phyloP scores from a whole-genome alignment of 2,797 vertebrate genomes.

The Hypotaenidia philippensis region DNA sequence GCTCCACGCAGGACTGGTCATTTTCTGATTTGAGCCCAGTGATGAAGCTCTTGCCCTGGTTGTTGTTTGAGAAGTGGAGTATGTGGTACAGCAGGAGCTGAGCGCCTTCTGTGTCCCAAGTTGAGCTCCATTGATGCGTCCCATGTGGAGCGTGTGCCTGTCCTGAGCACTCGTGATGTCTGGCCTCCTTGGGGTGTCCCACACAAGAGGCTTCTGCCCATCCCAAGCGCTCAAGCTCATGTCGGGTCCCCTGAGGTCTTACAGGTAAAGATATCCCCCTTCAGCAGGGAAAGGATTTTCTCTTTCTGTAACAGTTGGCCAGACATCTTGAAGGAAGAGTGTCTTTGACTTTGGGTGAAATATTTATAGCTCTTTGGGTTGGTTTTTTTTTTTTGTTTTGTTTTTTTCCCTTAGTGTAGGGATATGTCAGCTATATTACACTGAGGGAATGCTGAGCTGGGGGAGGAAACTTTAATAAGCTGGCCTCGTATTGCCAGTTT shows the following conservation, averaged over 20 bases:
- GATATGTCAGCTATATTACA: neutral
- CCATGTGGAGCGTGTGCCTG: neutral
- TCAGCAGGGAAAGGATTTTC: neutral
- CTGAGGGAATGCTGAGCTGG: neutral
- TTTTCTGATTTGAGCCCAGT: constrained; percentile 5
- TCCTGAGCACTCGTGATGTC: accelerated
- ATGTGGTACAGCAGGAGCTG: accelerated
- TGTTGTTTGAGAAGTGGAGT: neutral
- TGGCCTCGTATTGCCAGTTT: constrained; percentile 46
- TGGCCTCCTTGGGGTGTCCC: neutral
- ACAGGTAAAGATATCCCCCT: neutral
- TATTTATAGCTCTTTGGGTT: neutral
- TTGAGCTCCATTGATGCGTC: neutral
- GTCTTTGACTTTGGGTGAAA: neutral
- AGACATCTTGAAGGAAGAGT: neutral
- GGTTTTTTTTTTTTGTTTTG: neutral
- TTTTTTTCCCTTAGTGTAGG: neutral
- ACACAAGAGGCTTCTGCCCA: neutral
- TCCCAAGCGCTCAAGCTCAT: accelerated
- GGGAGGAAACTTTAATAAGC: constrained; percentile 38
- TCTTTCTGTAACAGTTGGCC: neutral
- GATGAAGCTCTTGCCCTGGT: neutral
- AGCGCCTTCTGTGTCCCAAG: neutral
- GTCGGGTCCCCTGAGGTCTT: neutral
- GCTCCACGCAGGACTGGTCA: neutral